phyloP scores from a whole-genome alignment of 2,113 vertebrate genomes.

The Seriola dumerili region DNA sequence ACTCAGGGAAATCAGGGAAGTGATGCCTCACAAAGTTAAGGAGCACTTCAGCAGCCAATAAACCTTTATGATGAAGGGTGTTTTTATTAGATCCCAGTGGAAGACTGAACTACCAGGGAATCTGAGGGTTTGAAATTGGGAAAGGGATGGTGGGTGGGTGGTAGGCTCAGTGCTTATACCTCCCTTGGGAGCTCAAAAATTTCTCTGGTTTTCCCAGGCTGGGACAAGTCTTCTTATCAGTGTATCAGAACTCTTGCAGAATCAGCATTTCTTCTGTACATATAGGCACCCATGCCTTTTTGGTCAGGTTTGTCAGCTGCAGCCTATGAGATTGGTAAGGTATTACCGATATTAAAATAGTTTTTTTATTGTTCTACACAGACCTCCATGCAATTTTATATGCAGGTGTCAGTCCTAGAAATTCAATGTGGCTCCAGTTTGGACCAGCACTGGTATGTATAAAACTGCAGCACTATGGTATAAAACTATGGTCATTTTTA shows the following conservation, averaged over 20 bases:
- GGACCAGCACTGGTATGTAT: no score
- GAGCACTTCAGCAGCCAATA: slow-evolving; percentile 20
- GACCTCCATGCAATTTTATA: neutral
- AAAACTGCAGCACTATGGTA: no score
- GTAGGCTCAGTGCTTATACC: slow-evolving; percentile 1
- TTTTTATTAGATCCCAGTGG: slow-evolving; percentile 40
- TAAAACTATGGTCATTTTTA: no score
- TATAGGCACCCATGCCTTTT: neutral
- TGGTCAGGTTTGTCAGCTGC: neutral
- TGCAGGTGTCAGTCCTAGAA: no score
- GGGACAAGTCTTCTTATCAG: neutral
- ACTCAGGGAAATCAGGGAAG: neutral
- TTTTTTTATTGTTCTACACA: neutral
- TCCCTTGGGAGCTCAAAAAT: slow-evolving; percentile 49
- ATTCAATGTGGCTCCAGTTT: no score
- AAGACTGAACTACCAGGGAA: neutral
- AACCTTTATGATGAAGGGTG: neutral
- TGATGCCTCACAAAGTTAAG: neutral
- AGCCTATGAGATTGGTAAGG: neutral
- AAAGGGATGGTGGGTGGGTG: neutral
- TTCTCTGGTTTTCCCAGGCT: slow-evolving; percentile 71
- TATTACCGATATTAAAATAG: neutral
- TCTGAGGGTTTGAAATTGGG: neutral
- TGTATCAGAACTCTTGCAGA: neutral
- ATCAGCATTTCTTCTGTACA: neutral